Percentiles rank a stretch among this genome's conserved stretches.
Conservation (phyloP, 2,113 vertebrate genomes). For the Noturus placidus region DNA sequence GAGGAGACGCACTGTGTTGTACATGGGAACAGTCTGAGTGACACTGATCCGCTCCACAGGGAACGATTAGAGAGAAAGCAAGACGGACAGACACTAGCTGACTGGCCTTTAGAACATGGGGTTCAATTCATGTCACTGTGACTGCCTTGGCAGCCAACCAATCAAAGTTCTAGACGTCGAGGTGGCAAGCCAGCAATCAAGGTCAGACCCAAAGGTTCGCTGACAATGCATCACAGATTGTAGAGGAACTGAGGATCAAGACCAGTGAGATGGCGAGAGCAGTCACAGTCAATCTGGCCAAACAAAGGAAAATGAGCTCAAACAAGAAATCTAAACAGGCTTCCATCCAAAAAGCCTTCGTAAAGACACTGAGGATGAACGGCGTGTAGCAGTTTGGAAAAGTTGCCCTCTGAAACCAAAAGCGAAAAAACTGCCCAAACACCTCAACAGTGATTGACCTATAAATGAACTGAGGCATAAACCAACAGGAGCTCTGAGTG, state of each 20-base stretch:
- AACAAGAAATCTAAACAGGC: neutral
- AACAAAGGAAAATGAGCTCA: neutral
- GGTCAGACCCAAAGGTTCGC: slow-evolving; percentile 17
- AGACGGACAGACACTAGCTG: slow-evolving; percentile 10
- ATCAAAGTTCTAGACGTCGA: slow-evolving; percentile 18
- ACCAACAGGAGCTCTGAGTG: neutral
- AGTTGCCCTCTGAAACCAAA: neutral
- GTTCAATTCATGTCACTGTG: neutral
- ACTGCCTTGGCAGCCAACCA: slow-evolving; percentile 19
- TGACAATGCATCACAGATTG: neutral
- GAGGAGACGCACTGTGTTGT: slow-evolving; percentile 15
- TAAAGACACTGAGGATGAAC: neutral
- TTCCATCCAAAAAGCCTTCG: neutral
- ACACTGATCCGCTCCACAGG: slow-evolving; percentile 17
- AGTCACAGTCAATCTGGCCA: neutral
- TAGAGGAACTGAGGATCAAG: neutral
- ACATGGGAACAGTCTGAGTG: slow-evolving; percentile 15
- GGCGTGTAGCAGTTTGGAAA: no score
- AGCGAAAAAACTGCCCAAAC: neutral
- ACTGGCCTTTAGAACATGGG: slow-evolving; percentile 33
- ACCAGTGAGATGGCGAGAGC: neutral
- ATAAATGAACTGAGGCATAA: neutral
- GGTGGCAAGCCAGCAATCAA: slow-evolving; percentile 30
- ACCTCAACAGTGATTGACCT: neutral
- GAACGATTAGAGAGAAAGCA: slow-evolving; percentile 1